Evolutionary conservation across 2,797 vertebrate genomes (phyloP).

Genomic region (Gambelia wislizenii): DNA sequence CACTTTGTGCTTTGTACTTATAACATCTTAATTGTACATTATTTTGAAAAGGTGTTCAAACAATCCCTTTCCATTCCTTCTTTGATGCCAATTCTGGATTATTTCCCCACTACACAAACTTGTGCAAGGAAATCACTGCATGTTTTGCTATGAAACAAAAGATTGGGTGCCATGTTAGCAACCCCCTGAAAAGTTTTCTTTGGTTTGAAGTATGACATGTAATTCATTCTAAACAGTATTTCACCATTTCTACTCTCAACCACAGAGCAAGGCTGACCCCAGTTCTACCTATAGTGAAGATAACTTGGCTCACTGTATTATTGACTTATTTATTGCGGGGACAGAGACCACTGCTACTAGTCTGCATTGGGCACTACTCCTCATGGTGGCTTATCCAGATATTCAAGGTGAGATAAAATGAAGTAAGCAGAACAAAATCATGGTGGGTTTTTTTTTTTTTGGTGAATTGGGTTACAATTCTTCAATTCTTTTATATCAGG

Average conservation of each 20-base stretch:
- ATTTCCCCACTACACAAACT: neutral
- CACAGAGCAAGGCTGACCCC: neutral
- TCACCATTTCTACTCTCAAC: neutral
- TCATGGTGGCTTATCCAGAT: slow-evolving; percentile 2
- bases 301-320: neutral
- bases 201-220: neutral
- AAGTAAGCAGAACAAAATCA: neutral
- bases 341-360: neutral
- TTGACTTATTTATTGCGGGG: neutral
- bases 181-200: neutral
- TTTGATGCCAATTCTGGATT: neutral
- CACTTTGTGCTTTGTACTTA: too few species aligned
- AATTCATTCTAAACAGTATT: neutral
- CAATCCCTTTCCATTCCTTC: too few species aligned
- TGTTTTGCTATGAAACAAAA: neutral
- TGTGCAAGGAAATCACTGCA: neutral
- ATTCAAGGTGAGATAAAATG: neutral
- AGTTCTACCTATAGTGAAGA: neutral
- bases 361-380: neutral
- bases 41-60: too few species aligned
- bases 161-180: neutral
- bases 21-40: too few species aligned
- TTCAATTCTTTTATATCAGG: neutral
- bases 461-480: neutral
- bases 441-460: neutral